A percentile compares a stretch with the other conserved stretches of the same genome.
phyloP scores from a whole-genome alignment of 2,888 invertebrate species.

The Noctuana brunneofusca region DNA sequence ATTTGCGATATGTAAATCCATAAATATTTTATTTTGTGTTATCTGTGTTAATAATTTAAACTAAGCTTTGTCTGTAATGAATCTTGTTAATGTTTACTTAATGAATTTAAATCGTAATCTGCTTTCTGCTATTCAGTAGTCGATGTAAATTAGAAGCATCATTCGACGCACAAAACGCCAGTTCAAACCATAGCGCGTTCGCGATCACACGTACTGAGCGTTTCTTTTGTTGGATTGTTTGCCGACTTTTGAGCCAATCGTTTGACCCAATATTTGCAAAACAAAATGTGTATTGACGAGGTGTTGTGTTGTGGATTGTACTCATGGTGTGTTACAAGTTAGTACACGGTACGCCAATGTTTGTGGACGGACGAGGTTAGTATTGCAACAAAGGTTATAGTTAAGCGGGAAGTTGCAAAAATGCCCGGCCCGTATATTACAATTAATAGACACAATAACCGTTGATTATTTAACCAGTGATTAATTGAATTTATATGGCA shows the following conservation, averaged over 20 bases:
- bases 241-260: slow-evolving; percentile 49
- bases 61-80: background rate
- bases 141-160: slow-evolving; percentile 48
- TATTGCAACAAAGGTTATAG: slow-evolving; percentile 40
- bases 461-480: slow-evolving; percentile 14
- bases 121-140: slow-evolving; percentile 52
- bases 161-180: slow-evolving; percentile 47
- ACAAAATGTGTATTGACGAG: slow-evolving; percentile 65
- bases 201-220: slow-evolving; percentile 62
- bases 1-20: no score
- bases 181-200: slow-evolving; percentile 56
- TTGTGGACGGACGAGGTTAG: slow-evolving; percentile 77
- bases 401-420: slow-evolving; percentile 35
- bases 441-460: slow-evolving; percentile 28
- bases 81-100: slow-evolving; percentile 4
- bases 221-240: slow-evolving; percentile 60
- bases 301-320: slow-evolving; percentile 65
- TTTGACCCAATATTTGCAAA: slow-evolving; percentile 56
- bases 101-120: slow-evolving; percentile 30
- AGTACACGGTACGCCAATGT: slow-evolving; percentile 67
- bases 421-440: slow-evolving; percentile 22
- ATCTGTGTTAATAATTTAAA: background rate
- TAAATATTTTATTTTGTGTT: no score
- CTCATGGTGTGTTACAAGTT: slow-evolving; percentile 63
- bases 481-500: background rate